Evolutionary conservation across 1,140 invertebrate genomes (phyloP).

Genomic region (Riptortus pedestris): DNA sequence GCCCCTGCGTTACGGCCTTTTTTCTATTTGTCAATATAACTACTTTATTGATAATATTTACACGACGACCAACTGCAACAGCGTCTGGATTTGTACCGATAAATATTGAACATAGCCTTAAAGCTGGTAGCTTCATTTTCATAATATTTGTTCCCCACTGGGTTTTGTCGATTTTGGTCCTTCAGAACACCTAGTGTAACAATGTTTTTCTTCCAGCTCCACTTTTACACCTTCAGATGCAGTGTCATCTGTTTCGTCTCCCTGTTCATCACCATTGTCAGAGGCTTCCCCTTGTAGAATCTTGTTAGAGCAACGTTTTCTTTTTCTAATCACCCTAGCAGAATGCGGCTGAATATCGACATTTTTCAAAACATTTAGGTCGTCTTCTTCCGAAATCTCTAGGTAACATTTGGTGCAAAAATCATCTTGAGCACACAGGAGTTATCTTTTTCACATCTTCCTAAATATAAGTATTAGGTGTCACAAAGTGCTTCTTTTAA

Average conservation of each 20-base stretch:
- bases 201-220: neutral
- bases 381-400: too few species aligned
- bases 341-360: neutral
- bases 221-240: neutral
- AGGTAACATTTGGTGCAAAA: too few species aligned
- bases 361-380: neutral
- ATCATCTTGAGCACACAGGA: too few species aligned
- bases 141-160: neutral
- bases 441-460: too few species aligned
- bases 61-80: neutral
- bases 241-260: neutral
- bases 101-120: neutral
- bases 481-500: too few species aligned
- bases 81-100: neutral
- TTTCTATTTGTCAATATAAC: neutral
- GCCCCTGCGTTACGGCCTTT: too few species aligned
- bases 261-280: too few species aligned
- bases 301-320: neutral
- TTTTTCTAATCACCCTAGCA: neutral
- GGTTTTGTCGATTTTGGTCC: neutral
- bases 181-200: neutral
- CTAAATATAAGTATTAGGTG: too few species aligned
- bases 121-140: neutral
- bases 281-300: neutral
- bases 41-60: neutral